Evolutionary conservation across 92 coral and sea anemone species (phyloP).

Genomic region (Epizoanthus rinbou): DNA sequence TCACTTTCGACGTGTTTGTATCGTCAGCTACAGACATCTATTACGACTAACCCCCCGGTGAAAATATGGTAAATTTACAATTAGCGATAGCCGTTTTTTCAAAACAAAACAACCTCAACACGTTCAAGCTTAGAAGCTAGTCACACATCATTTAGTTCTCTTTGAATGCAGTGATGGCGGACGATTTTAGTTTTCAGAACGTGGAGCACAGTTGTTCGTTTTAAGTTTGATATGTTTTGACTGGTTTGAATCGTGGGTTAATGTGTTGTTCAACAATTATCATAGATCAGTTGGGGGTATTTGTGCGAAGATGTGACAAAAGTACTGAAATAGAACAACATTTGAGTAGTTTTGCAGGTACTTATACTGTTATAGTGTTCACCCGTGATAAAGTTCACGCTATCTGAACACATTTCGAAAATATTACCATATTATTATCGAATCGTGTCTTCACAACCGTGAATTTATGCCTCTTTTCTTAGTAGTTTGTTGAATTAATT

Average conservation of each 20-base stretch:
- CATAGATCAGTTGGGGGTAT: slow-evolving; percentile 37
- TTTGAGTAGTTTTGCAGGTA: slow-evolving; percentile 6
- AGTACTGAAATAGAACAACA: slow-evolving; percentile 7
- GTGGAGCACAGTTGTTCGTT: slow-evolving; percentile 1
- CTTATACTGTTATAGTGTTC: neutral
- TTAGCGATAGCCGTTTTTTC: slow-evolving; percentile 25
- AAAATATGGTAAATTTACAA: slow-evolving; percentile 34
- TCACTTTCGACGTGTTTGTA: slow-evolving; percentile 33
- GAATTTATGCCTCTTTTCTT: neutral
- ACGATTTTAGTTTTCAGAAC: slow-evolving; percentile 31
- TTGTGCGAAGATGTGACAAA: slow-evolving; percentile 34
- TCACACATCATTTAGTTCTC: slow-evolving; percentile 41
- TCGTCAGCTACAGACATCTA: slow-evolving; percentile 26
- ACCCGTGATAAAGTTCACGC: neutral
- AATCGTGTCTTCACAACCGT: neutral
- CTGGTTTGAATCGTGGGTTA: neutral
- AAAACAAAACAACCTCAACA: neutral
- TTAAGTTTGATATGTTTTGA: slow-evolving; percentile 22
- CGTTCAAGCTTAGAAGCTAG: slow-evolving; percentile 15
- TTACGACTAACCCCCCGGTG: slow-evolving; percentile 45
- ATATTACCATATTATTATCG: slow-evolving; percentile 26
- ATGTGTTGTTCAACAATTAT: slow-evolving; percentile 34
- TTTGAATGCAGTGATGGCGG: slow-evolving; percentile 42
- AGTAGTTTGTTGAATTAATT: neutral
- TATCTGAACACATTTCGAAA: slow-evolving; percentile 13